A percentile compares a stretch with the other conserved stretches of the same genome.
Conservation (phyloP, 2,888 invertebrate genomes). For the Syritta pipiens region DNA sequence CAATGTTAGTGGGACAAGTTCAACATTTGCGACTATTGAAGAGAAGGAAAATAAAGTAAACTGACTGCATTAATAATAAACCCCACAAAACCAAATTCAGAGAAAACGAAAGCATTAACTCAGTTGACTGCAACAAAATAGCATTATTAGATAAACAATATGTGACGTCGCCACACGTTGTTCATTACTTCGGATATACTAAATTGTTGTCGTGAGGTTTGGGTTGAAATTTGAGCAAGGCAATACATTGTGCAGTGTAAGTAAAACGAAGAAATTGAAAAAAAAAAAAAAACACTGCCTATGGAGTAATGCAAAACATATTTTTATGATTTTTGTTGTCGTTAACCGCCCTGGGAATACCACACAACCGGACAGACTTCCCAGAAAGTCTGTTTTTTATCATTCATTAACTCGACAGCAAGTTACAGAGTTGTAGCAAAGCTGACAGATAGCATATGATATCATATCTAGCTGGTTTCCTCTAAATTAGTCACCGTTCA, state of each 20-base stretch:
- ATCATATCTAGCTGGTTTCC: slow-evolving; percentile 12
- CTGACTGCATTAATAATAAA: slow-evolving; percentile 24
- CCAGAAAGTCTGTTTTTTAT: neutral
- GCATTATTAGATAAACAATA: slow-evolving; percentile 42
- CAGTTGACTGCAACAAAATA: slow-evolving; percentile 15
- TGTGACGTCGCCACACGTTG: neutral
- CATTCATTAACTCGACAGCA: too few relatives aligned
- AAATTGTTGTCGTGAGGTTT: neutral
- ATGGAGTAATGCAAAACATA: neutral
- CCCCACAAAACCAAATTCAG: neutral
- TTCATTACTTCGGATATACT: neutral
- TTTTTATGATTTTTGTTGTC: too few relatives aligned
- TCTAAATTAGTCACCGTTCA: neutral
- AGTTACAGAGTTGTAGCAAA: neutral
- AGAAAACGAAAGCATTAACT: too few relatives aligned
- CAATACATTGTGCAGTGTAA: slow-evolving; percentile 19
- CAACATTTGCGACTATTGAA: slow-evolving; percentile 22
- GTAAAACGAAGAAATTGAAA: neutral
- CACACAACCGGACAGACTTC: too few relatives aligned
- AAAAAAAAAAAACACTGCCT: neutral
- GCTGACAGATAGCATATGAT: slow-evolving; percentile 27
- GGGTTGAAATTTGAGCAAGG: slow-evolving; percentile 39
- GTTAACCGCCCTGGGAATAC: too few relatives aligned
- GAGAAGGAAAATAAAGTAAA: slow-evolving; percentile 3
- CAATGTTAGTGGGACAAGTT: slow-evolving; percentile 57